Conservation (phyloP, 2,797 vertebrate genomes). For the Artibeus lituratus region DNA sequence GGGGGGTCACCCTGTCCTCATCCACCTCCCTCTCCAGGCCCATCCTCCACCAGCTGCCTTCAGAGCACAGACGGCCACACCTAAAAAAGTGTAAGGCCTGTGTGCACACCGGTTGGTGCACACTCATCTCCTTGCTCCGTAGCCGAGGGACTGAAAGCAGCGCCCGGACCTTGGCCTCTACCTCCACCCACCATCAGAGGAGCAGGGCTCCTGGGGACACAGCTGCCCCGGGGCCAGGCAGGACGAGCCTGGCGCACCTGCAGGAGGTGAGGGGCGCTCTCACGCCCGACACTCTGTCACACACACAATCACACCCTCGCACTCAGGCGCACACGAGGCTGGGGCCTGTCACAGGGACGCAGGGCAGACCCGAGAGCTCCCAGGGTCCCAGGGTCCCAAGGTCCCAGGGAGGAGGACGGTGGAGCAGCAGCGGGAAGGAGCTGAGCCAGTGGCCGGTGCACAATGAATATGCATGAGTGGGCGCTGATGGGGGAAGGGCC, state of each 20-base stretch:
- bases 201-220: not conserved
- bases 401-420: too few species aligned
- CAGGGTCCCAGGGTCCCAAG: fast-evolving
- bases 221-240: not conserved
- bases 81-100: not conserved
- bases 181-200: not conserved
- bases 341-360: too few species aligned
- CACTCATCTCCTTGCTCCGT: not conserved
- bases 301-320: not conserved
- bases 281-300: not conserved
- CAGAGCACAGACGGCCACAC: not conserved
- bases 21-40: not conserved
- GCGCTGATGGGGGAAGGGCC: not conserved
- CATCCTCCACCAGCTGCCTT: not conserved
- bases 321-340: fast-evolving
- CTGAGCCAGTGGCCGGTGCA: not conserved
- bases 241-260: too few species aligned
- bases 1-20: not conserved
- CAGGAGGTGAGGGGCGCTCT: too few species aligned
- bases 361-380: not conserved
- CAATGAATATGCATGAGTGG: not conserved
- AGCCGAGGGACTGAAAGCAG: not conserved
- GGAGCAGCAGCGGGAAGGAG: not conserved
- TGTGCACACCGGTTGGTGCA: fast-evolving
- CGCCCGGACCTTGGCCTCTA: not conserved